Conservation (phyloP, 2,888 invertebrate genomes). For the Plagiodera versicolora region DNA sequence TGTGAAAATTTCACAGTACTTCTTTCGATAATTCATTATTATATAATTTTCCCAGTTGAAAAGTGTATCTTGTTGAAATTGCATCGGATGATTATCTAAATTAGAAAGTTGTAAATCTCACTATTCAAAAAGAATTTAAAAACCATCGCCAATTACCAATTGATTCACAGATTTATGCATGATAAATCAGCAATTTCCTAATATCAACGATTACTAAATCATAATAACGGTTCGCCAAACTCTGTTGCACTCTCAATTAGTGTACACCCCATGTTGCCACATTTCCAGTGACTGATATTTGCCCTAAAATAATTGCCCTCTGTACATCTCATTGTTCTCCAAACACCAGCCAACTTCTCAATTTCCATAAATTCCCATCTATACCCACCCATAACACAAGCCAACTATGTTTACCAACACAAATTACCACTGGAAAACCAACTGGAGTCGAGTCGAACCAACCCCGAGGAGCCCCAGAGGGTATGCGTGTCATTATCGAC, state of each 20-base stretch:
- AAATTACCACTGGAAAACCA: not conserved
- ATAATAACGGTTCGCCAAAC: not conserved
- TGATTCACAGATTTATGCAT: not conserved
- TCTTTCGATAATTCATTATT: not conserved
- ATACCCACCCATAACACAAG: too few relatives aligned
- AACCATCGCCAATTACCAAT: not conserved
- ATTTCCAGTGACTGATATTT: too few relatives aligned
- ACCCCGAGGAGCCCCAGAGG: conserved; percentile 23
- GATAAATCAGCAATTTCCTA: not conserved
- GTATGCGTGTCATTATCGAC: conserved; percentile 38
- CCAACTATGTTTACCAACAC: too few relatives aligned
- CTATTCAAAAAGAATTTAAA: not conserved
- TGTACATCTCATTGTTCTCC: too few relatives aligned
- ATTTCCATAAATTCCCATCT: not conserved
- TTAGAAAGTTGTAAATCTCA: not conserved
- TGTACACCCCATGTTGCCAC: too few relatives aligned
- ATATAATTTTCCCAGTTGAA: not conserved
- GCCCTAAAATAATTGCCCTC: too few relatives aligned
- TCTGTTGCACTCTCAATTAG: too few relatives aligned
- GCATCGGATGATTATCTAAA: not conserved
- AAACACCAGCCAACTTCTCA: too few relatives aligned
- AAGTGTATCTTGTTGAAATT: not conserved
- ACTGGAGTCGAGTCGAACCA: not conserved
- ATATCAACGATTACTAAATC: not conserved
- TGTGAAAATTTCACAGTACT: too few relatives aligned